Evolutionary conservation across 2,888 invertebrate species (phyloP), one percentile per base, ranked within the genome.

Genomic region (Pachycephus smyrnensis): DNA sequence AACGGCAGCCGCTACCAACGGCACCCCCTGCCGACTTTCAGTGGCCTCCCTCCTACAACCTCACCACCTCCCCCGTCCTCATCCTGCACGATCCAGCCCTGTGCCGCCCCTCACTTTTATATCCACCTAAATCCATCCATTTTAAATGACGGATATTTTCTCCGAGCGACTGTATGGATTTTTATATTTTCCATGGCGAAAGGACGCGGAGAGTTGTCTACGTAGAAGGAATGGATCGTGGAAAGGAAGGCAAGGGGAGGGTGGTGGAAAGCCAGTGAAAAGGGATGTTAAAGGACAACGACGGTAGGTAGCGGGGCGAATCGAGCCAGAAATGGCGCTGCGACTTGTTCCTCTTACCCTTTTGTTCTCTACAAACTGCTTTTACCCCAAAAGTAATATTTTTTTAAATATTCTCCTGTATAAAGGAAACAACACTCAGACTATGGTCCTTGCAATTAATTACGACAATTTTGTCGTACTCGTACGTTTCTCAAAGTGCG

Each of bases 111-210:
- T 84, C 87, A 87, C 87, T 89, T 88, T 89, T 89, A 89, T 89
- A 89, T 88, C 89, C 90, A 88, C 88, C 89, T 88, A 90, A 90
- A 90, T 89, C 89, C 90, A 90, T 90, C 89, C 90, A 91, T 90
- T 90, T 90, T 90, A 90, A 91, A 91, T 90, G 88, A 90, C 90
- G 89, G 88, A 90, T 90, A 91, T 90, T 90, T 91, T 89, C 88
- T 87, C 85, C 85, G 83, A 84, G 85, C 87, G 86, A 88, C 87
- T 88, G 87, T 89, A 88, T 89, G 89, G 88, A 90, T 90, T 90
- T 89, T 88, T 86, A 85, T 89, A 86, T 88, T 86, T 87, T 87
- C 84, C 82, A 81, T 82, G 82, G 78, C 74, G 76, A 75, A 75
- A 69, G 69, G 75, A 37, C 79, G 76, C 69, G 75, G 75, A 71